Evolutionary conservation across 2,888 invertebrate genomes (phyloP), one percentile per base, ranked within the genome.

Genomic region (Exephanes ischioxanthus): DNA sequence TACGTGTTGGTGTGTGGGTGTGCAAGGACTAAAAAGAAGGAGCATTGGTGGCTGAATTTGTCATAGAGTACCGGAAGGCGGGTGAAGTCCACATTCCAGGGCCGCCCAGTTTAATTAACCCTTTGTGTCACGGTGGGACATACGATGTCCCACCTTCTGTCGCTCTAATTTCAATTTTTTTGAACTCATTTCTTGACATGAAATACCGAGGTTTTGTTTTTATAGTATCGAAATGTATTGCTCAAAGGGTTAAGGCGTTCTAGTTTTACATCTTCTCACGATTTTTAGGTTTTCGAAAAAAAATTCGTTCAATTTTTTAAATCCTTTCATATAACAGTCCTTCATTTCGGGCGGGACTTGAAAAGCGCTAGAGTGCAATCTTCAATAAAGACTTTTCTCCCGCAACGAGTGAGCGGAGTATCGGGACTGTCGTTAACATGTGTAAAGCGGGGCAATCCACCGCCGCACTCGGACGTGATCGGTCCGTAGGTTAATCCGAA

Each of bases 81-180:
- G 72, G 61, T 66, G 41, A 81, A 61, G 45, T 67, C 19, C 0
- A 68, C 76, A 61, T 83, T 83, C 72, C 82, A 77, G 82, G 53
- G n/a, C 51, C 70, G 11, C 16, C 58, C n/a, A n/a, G 45, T 61
- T 11, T 41, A 61, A 61, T 73, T 73, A n/a, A n/a, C n/a, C n/a
- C n/a, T n/a, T n/a, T n/a, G n/a, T n/a, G n/a, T n/a, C n/a, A n/a
- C n/a, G n/a, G n/a, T n/a, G n/a, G n/a, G n/a, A n/a, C n/a, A n/a
- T n/a, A n/a, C n/a, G n/a, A n/a, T n/a, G n/a, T n/a, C n/a, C n/a
- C n/a, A n/a, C n/a, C n/a, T n/a, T n/a, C n/a, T n/a, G n/a, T n/a
- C n/a, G n/a, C n/a, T n/a, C n/a, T n/a, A n/a, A n/a, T n/a, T n/a
- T n/a, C n/a, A n/a, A n/a, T n/a, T n/a, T n/a, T n/a, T n/a, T n/a